Evolutionary conservation across 2,113 vertebrate species (phyloP).

Genomic region (Australoheros scitulus): DNA sequence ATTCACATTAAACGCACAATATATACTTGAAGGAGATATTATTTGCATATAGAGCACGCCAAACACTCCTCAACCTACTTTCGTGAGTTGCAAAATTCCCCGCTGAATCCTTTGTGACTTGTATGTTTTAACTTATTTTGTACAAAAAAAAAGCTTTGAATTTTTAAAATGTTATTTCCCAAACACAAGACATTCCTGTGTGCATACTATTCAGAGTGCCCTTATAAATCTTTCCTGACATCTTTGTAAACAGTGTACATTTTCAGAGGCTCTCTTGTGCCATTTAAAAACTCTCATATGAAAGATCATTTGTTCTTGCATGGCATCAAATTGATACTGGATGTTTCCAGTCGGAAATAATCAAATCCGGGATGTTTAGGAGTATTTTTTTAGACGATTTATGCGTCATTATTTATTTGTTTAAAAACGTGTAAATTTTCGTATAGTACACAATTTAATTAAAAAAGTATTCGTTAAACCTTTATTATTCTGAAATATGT

Average conservation of each 20-base stretch:
- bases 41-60: conserved; percentile 65
- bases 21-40: conserved; percentile 68
- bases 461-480: conserved; percentile 57
- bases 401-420: conserved; percentile 75
- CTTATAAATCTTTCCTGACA: conserved; percentile 81
- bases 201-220: conserved; percentile 70
- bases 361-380: conserved; percentile 65
- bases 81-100: conserved; percentile 30
- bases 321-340: conserved; percentile 62
- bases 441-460: conserved; percentile 58
- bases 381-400: conserved; percentile 46
- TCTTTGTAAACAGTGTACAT: conserved; percentile 81
- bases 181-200: conserved; percentile 70
- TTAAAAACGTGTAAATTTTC: conserved; percentile 65
- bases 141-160: conserved; percentile 68
- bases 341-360: conserved; percentile 61
- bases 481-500: conserved; percentile 58
- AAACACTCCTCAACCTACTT: conserved; percentile 34
- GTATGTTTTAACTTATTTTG: conserved; percentile 78
- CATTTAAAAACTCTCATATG: conserved; percentile 67
- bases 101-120: conserved; percentile 35
- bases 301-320: conserved; percentile 71
- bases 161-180: conserved; percentile 53
- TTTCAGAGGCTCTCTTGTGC: conserved; percentile 73
- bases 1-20: conserved; percentile 60